Conservation (phyloP, 2,797 vertebrate species). For the Psittacula echo region DNA sequence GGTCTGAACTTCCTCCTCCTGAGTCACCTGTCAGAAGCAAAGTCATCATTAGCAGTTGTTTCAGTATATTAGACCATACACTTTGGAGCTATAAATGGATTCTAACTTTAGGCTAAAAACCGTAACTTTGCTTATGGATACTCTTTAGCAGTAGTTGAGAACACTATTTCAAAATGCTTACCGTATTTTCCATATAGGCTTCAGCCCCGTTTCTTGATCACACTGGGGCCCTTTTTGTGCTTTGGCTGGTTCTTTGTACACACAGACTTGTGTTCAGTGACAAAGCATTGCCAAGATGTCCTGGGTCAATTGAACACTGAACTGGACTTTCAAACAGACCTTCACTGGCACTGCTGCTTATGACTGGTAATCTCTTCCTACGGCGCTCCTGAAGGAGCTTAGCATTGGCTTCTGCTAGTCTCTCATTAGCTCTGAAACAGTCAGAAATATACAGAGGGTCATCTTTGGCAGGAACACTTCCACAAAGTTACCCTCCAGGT, state of each 20-base stretch:
- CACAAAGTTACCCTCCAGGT: neutral
- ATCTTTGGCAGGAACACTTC: neutral
- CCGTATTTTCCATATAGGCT: neutral
- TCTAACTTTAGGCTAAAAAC: neutral
- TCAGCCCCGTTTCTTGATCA: neutral
- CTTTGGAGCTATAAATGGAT: neutral
- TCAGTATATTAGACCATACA: neutral
- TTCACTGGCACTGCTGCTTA: neutral
- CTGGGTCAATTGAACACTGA: neutral
- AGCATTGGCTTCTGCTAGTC: too few relatives aligned
- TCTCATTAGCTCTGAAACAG: neutral
- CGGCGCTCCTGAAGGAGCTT: too few relatives aligned
- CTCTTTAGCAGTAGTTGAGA: neutral
- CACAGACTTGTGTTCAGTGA: neutral
- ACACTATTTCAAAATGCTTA: neutral
- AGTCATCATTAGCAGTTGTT: neutral
- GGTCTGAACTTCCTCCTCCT: too few relatives aligned
- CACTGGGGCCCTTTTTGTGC: too few relatives aligned
- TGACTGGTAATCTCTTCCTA: neutral
- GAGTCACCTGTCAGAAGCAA: too few relatives aligned
- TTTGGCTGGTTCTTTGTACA: neutral
- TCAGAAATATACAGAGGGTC: neutral
- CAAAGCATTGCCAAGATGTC: neutral
- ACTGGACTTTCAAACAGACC: conserved; percentile 53
- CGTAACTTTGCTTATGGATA: neutral